Evolutionary conservation across 1,140 invertebrate species (phyloP), one percentile per base, ranked within the genome.

Genomic region (Drosophila albomicans): DNA sequence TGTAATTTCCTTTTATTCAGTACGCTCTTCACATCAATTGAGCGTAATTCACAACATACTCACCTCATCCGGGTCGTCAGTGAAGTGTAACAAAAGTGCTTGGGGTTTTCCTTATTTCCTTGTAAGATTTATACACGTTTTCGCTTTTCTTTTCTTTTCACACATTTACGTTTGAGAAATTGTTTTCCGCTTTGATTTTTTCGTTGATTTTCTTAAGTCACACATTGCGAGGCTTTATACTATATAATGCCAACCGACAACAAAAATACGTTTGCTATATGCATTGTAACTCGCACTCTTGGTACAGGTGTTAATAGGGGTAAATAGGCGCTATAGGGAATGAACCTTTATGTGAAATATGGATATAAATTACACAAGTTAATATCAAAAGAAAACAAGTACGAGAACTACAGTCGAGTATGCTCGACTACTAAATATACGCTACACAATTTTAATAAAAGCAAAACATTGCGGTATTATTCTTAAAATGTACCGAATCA

Each of bases 111-210:
- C 74, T 74, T 85, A 81, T 84, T 38, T 10, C 35, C 8, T 38
- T 38, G 8, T 25, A 25, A 13, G 41, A 43, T 13, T 43, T 5
- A 43, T 80, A 52, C 77, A 81, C 67, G 78, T 80, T 38, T 5
- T 38, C 35, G 35, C 20, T 25, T 25, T 25, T 25, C 20, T 25
- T 79, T 75, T 73, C 57, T 77, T 84, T 68, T 69, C 81, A 73
- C 48, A 80, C 73, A 85, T 84, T 81, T 85, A 85, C 69, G 74
- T 59, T 65, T 81, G 46, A 63, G 75, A 85, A 81, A 81, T 78
- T 74, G 75, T 74, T 81, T 49, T 49, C 20, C 75, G 66, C 61
- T 51, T 73, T 45, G 49, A 58, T 43, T 41, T 41, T 38, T 68
- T 62, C 63, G 75, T 57, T 62, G 59, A 61, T 61, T 70, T 30